Conservation (phyloP, 2,797 vertebrate genomes). For the Synanceia verrucosa region DNA sequence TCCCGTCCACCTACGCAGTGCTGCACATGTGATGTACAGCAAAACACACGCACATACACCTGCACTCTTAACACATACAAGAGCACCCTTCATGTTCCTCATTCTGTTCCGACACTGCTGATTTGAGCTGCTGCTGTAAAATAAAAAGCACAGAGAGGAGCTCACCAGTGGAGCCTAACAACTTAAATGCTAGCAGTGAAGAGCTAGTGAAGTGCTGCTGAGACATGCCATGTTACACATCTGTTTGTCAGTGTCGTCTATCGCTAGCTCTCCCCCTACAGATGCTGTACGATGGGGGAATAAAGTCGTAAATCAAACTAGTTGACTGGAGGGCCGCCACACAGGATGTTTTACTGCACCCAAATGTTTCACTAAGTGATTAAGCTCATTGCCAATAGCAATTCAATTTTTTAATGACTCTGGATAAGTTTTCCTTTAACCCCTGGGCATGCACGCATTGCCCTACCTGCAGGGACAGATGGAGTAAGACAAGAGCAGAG, state of each 20-base stretch:
- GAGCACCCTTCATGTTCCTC: conserved; percentile 23
- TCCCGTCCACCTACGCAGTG: conserved; percentile 38
- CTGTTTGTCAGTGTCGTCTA: conserved; percentile 53
- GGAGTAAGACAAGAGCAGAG: conserved; percentile 19
- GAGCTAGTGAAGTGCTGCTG: conserved; percentile 34
- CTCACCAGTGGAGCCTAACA: conserved; percentile 21
- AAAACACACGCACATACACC: conserved; percentile 10
- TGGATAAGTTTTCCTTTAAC: conserved; percentile 61
- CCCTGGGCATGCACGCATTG: conserved; percentile 39
- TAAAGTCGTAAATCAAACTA: conserved; percentile 70
- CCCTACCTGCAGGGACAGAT: conserved; percentile 59
- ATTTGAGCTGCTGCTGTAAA: conserved; percentile 27
- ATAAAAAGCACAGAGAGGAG: conserved; percentile 28
- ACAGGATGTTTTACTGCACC: conserved; percentile 66
- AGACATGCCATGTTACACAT: conserved; percentile 48
- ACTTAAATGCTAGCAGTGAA: conserved; percentile 21
- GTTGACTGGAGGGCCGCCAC: conserved; percentile 55
- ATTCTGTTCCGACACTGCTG: conserved; percentile 9
- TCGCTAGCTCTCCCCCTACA: conserved; percentile 41
- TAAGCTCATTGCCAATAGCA: conserved; percentile 68
- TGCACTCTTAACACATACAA: conserved; percentile 20
- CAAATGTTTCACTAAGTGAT: conserved; percentile 72
- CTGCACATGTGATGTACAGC: neutral
- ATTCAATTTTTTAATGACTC: conserved; percentile 69
- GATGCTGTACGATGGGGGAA: conserved; percentile 46